Conservation (phyloP, 2,113 vertebrate species). For the Caretta caretta region DNA sequence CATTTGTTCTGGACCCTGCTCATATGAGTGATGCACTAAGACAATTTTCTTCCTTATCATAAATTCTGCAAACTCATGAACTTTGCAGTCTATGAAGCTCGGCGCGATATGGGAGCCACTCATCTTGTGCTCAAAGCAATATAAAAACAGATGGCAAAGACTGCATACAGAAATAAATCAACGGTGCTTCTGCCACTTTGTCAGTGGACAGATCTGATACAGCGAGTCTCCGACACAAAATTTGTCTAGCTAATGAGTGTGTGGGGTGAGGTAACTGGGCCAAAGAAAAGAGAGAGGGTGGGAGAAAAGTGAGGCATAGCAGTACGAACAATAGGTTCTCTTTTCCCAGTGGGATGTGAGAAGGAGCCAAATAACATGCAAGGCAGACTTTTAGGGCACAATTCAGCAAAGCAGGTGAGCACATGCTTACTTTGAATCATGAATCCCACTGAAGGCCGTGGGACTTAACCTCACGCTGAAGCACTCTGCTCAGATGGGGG, state of each 20-base stretch:
- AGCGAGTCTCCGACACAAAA: constrained; percentile 10
- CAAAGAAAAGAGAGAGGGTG: not conserved
- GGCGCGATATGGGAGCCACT: constrained; percentile 70
- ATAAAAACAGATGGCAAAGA: constrained; percentile 78
- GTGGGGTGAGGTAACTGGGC: not conserved
- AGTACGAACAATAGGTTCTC: not conserved
- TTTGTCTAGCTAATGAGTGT: not conserved
- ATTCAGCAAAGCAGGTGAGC: not conserved
- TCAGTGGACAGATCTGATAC: not conserved
- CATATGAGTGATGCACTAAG: constrained; percentile 67
- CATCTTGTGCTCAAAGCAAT: constrained; percentile 70
- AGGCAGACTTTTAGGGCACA: not conserved
- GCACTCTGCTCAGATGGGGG: not conserved
- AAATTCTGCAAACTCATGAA: constrained; percentile 76
- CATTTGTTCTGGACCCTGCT: constrained; percentile 52
- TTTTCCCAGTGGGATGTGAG: not conserved
- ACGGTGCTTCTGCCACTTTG: not conserved
- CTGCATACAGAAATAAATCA: constrained; percentile 62
- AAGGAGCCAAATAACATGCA: not conserved
- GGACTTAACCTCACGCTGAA: not conserved
- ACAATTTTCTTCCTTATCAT: constrained; percentile 67
- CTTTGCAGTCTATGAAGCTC: constrained; percentile 70
- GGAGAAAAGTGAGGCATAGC: not conserved
- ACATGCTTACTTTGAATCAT: not conserved
- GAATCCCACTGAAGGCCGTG: no score